Evolutionary conservation across 2,888 invertebrate genomes (phyloP).

Genomic region (Salticus scenicus): DNA sequence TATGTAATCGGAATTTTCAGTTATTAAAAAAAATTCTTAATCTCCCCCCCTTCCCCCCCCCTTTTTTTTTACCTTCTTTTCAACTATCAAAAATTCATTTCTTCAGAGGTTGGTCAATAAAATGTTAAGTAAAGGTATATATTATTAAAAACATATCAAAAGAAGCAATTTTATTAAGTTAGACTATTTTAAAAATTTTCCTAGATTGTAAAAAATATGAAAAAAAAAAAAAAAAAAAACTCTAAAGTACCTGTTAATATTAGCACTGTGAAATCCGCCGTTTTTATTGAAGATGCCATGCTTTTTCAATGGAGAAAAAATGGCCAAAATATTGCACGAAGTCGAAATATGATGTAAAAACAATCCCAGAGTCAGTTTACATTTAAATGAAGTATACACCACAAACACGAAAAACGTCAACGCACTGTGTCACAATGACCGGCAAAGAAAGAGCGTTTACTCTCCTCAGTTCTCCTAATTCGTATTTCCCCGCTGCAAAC

Average conservation of each 20-base stretch:
- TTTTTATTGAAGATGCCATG: not conserved
- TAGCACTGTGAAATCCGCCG: not conserved
- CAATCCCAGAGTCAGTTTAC: conserved; percentile 5
- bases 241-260: conserved; percentile 1
- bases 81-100: too few relatives aligned
- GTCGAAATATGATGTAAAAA: not conserved
- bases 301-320: not conserved
- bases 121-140: too few relatives aligned
- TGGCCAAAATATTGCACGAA: not conserved
- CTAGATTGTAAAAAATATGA: too few relatives aligned
- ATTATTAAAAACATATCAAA: too few relatives aligned
- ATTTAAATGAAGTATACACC: not conserved
- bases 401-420: not conserved
- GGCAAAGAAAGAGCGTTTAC: not conserved
- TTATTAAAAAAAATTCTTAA: too few relatives aligned
- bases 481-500: conserved; percentile 17
- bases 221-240: too few relatives aligned
- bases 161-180: too few relatives aligned
- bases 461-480: not conserved
- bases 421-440: not conserved
- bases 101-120: too few relatives aligned
- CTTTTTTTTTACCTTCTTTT: too few relatives aligned
- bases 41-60: too few relatives aligned
- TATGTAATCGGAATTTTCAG: too few relatives aligned
- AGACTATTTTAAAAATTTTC: too few relatives aligned